Conservation (phyloP, 2,113 vertebrate genomes). For the Chaetodon auriga region DNA sequence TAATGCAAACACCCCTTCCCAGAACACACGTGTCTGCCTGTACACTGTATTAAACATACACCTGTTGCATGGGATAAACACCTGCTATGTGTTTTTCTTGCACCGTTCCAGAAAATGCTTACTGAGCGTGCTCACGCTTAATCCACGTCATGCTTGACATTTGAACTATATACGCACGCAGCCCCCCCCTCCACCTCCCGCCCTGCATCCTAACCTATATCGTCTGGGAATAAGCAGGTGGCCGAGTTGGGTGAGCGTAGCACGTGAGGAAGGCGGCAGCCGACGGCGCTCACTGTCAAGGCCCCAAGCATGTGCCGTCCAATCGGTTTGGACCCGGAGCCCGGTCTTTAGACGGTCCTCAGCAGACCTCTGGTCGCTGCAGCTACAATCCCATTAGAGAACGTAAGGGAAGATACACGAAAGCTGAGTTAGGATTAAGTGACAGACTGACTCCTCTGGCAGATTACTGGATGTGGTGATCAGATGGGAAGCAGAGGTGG, state of each 20-base stretch:
- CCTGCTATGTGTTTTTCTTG: background rate
- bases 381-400: slow-evolving; percentile 68
- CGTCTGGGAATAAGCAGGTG: slow-evolving; percentile 39
- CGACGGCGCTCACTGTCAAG: background rate
- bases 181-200: background rate
- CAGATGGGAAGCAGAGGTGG: slow-evolving; percentile 22
- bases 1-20: slow-evolving; percentile 18
- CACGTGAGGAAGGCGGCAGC: slow-evolving; percentile 52
- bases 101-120: background rate
- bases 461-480: slow-evolving; percentile 60
- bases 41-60: background rate
- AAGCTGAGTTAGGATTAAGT: slow-evolving; percentile 54
- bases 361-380: slow-evolving; percentile 28
- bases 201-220: slow-evolving; percentile 20
- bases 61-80: slow-evolving; percentile 22
- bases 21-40: background rate
- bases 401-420: slow-evolving; percentile 21
- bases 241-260: background rate
- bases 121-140: background rate
- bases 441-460: slow-evolving; percentile 54
- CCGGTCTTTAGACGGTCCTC: slow-evolving; percentile 3
- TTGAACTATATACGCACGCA: background rate
- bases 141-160: slow-evolving; percentile 21
- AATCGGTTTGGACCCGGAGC: slow-evolving; percentile 31
- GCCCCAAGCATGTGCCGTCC: slow-evolving; percentile 1